Conservation (phyloP, 2,113 vertebrate species). For the Poeciliopsis occidentalis region DNA sequence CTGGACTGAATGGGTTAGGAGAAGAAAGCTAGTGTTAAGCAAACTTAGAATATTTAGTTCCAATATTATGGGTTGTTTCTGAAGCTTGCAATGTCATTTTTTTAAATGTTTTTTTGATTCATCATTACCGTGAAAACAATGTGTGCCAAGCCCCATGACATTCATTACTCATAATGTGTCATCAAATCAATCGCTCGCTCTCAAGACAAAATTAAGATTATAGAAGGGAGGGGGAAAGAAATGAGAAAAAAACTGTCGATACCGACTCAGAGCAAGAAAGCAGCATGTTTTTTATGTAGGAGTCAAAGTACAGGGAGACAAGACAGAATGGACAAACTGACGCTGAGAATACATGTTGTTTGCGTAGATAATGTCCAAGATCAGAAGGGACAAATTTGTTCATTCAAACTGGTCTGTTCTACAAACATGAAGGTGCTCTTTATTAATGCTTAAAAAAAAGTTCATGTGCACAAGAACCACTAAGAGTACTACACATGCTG, state of each 20-base stretch:
- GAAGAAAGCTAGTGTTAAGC: background rate
- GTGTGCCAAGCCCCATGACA: background rate
- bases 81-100: conserved; percentile 4
- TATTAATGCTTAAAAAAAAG: conserved; percentile 35
- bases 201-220: conserved; percentile 7
- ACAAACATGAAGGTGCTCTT: conserved; percentile 24
- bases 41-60: conserved; percentile 17
- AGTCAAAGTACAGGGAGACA: conserved; percentile 50
- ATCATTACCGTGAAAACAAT: conserved; percentile 1
- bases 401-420: conserved; percentile 37
- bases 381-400: conserved; percentile 48
- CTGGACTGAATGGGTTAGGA: conserved; percentile 17
- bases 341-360: conserved; percentile 37
- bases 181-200: background rate
- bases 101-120: background rate
- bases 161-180: background rate
- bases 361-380: conserved; percentile 30
- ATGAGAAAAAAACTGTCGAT: conserved; percentile 18
- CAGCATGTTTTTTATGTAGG: conserved; percentile 47
- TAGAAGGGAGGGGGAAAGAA: conserved; percentile 12
- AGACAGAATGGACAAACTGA: conserved; percentile 38
- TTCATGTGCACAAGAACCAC: conserved; percentile 43
- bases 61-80: conserved; percentile 20
- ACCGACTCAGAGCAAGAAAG: conserved; percentile 37
- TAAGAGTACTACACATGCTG: conserved; percentile 40